Evolutionary conservation across 2,888 invertebrate genomes (phyloP).

Genomic region (Disparrhopalites patrizii): DNA sequence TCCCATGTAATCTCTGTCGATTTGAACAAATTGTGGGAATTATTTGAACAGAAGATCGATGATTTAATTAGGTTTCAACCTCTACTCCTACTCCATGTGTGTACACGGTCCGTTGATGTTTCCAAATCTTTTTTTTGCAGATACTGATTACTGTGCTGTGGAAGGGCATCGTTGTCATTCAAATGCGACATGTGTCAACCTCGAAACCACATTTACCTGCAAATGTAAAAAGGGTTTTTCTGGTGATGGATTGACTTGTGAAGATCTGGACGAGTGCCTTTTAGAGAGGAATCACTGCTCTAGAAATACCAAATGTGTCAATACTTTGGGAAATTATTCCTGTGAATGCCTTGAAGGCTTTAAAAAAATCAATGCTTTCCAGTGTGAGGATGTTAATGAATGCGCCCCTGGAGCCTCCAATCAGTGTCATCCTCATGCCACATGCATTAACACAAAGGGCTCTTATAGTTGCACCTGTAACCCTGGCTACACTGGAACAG

Average conservation of each 20-base stretch:
- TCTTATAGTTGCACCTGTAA: conserved; percentile 72
- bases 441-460: conserved; percentile 73
- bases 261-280: conserved; percentile 82
- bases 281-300: conserved; percentile 79
- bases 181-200: conserved; percentile 87
- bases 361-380: conserved; percentile 65
- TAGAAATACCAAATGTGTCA: conserved; percentile 76
- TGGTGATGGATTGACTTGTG: conserved; percentile 70
- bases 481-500: conserved; percentile 71
- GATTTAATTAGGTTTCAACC: background rate
- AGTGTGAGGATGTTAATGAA: conserved; percentile 73
- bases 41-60: background rate
- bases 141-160: conserved; percentile 82
- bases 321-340: conserved; percentile 74
- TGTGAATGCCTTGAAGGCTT: conserved; percentile 81
- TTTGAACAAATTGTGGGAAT: too few relatives aligned
- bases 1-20: too few relatives aligned
- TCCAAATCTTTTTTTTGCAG: conserved; percentile 53
- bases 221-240: conserved; percentile 85
- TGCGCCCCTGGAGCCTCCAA: conserved; percentile 65
- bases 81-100: too few relatives aligned
- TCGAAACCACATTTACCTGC: conserved; percentile 85
- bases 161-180: conserved; percentile 78
- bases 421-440: conserved; percentile 70
- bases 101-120: background rate